These are phyloP conservation scores for Coelopa pilipes DNA, from an alignment of 2,888 invertebrate species.

Conservation along the genomic window DNA sequence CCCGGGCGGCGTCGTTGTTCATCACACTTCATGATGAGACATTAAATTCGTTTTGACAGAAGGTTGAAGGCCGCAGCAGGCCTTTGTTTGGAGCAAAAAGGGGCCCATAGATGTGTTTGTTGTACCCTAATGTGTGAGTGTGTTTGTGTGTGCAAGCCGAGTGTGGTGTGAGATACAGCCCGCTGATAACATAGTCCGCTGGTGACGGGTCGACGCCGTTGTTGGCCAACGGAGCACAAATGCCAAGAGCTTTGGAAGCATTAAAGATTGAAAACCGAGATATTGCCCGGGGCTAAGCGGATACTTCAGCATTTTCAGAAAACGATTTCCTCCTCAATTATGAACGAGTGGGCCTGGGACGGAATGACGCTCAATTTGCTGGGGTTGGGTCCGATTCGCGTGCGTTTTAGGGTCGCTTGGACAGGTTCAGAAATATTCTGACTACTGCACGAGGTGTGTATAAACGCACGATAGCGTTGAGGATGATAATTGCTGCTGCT, in stretches of 20 bases:
- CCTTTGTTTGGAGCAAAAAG: neutral
- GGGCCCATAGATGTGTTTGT: too few relatives aligned
- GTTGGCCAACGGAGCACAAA: conserved; percentile 6
- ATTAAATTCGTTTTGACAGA: conserved; percentile 33
- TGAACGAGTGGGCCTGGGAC: too few relatives aligned
- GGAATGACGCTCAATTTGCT: too few relatives aligned
- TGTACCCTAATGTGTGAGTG: neutral
- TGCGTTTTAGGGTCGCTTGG: too few relatives aligned
- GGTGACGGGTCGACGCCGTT: neutral
- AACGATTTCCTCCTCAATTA: neutral
- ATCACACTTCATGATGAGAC: conserved; percentile 29
- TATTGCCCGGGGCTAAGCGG: neutral
- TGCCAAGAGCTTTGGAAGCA: conserved; percentile 15
- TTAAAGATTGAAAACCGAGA: conserved; percentile 11
- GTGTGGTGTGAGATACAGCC: neutral
- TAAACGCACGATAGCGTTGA: too few relatives aligned
- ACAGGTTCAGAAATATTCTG: too few relatives aligned
- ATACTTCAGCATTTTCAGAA: conserved; percentile 8
- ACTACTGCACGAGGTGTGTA: too few relatives aligned
- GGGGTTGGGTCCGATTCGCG: too few relatives aligned
- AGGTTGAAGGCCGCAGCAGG: conserved; percentile 18
- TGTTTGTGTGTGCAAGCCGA: neutral
- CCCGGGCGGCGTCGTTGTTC: conserved; percentile 11
- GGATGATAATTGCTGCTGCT: too few relatives aligned
- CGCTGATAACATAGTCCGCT: neutral